These are phyloP conservation scores for Thalassoma bifasciatum DNA, from an alignment of 2,113 vertebrate genomes.

Conservation along the genomic window DNA sequence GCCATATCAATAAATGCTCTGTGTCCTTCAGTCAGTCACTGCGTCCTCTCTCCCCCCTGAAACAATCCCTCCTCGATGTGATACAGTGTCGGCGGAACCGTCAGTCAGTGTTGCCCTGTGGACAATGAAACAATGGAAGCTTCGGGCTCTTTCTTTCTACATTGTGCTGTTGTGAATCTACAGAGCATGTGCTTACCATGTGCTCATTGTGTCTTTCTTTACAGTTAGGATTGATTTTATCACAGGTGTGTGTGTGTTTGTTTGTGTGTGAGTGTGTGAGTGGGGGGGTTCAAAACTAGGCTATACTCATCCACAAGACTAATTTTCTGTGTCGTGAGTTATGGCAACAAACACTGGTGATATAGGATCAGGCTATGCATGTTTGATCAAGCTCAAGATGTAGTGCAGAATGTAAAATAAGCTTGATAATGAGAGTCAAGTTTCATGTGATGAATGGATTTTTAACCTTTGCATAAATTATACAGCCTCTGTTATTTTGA, in stretches of 20 bases:
- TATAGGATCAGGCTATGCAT: conserved; percentile 58
- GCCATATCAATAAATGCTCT: conserved; percentile 77
- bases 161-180: conserved; percentile 71
- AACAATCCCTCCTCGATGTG: conserved; percentile 62
- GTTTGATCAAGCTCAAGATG: conserved; percentile 60
- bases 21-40: conserved; percentile 65
- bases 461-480: conserved; percentile 56
- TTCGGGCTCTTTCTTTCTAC: conserved; percentile 61
- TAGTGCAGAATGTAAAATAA: conserved; percentile 60
- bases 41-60: conserved; percentile 68
- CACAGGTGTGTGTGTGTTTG: too few relatives aligned
- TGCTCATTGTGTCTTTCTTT: conserved; percentile 44
- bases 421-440: conserved; percentile 42
- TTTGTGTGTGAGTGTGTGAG: too few relatives aligned
- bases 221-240: conserved; percentile 56
- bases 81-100: conserved; percentile 69
- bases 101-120: conserved; percentile 68
- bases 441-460: conserved; percentile 57
- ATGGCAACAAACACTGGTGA: conserved; percentile 54
- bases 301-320: conserved; percentile 43
- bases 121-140: conserved; percentile 68
- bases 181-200: conserved; percentile 68
- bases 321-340: conserved; percentile 61
- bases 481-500: conserved; percentile 26
- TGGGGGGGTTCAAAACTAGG: conserved; percentile 57